Percentiles rank a stretch among this genome's conserved stretches.
Evolutionary conservation across 2,888 invertebrate genomes (phyloP).

Genomic region (Sphaerophoria taeniata): DNA sequence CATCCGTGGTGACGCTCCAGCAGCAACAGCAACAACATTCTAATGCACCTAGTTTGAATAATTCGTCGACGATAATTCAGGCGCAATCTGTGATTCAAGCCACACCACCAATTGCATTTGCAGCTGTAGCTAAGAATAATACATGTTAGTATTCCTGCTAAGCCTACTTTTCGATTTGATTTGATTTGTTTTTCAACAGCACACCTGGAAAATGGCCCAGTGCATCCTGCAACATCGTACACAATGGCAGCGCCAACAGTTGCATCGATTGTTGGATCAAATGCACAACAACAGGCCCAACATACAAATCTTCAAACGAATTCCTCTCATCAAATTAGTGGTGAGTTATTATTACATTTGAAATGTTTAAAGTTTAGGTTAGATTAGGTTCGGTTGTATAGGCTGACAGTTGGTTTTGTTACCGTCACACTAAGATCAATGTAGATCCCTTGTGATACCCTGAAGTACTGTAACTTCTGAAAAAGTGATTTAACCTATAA

Average conservation of each 20-base stretch:
- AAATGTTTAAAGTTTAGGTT: not conserved
- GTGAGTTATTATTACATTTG: conserved; percentile 71
- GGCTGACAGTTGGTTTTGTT: not conserved
- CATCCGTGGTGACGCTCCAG: conserved; percentile 64
- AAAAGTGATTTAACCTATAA: too few relatives aligned
- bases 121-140: conserved; percentile 86
- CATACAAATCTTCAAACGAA: conserved; percentile 82
- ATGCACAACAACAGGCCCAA: conserved; percentile 78
- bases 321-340: conserved; percentile 82
- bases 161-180: not conserved
- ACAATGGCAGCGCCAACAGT: conserved; percentile 79
- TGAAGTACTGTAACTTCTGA: too few relatives aligned
- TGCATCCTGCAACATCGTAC: conserved; percentile 78
- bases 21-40: conserved; percentile 78
- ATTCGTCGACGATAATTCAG: conserved; percentile 79
- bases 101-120: conserved; percentile 84
- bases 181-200: conserved; percentile 76
- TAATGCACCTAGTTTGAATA: conserved; percentile 80
- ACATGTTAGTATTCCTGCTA: conserved; percentile 81
- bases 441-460: too few relatives aligned
- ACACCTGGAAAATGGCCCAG: conserved; percentile 82
- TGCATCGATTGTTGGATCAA: conserved; percentile 79
- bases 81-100: conserved; percentile 83
- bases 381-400: too few relatives aligned
- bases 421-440: too few relatives aligned